Evolutionary conservation across 2,113 vertebrate genomes (phyloP), one percentile per base, ranked within the genome.

Genomic region (Zeus faber): DNA sequence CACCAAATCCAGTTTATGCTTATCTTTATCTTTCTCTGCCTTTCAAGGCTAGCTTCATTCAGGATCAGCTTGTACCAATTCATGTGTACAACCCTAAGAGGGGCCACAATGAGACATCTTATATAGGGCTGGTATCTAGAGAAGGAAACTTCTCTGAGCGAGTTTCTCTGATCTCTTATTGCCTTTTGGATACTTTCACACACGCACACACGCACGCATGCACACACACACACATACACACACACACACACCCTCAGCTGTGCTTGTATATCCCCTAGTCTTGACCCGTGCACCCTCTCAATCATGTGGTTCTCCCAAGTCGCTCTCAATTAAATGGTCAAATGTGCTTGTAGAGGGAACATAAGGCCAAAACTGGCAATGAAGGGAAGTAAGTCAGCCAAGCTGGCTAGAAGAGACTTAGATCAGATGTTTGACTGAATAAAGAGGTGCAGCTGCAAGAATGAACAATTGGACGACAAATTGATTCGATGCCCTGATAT

Each of bases 181-280:
- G 62, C 27, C 46, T 72, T 63, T 66, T 18, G 17, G n/a, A 33
- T 3, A 33, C 29, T 33, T 33, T 31, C 14, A 51, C 27, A n/a
- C 26, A n/a, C 54, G 3, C 27, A 54, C 69, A 49, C 61, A 50
- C 55, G 22, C 62, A 58, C 60, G 49, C 61, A 40, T 14, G 10
- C 41, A n/a, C 26, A n/a, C 54, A 8, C 27, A 54, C 69, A 49
- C 61, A 50, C 55, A 26, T 59, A 58, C 60, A 53, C 61, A 40
- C 56, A 54, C 43, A 20, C 53, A 22, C 35, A 53, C 35, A 53
- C 33, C 10, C 9, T 73, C 78, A 81, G 73, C 63, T 77, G 73
- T 70, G 62, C 62, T 40, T 77, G 65, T 56, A 62, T 44, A 64
- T 76, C 66, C 66, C 23, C 66, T 55, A 48, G 75, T 54, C 62